phyloP scores from a whole-genome alignment of 2,888 invertebrate species.

The Tetanocera ferruginea region DNA sequence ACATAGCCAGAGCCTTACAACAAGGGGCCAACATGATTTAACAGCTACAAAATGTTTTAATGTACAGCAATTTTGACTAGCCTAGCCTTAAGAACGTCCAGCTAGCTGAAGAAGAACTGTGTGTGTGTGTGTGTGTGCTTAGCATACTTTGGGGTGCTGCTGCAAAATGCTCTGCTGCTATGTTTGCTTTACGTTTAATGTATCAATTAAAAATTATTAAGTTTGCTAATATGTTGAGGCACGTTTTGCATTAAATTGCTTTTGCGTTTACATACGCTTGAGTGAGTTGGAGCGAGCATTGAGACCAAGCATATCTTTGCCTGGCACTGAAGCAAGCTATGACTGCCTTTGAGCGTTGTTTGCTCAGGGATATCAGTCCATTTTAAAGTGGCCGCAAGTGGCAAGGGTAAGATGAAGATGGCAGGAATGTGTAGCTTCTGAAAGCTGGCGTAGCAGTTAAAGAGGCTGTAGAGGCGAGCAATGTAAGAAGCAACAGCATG shows the following conservation, averaged over 20 bases:
- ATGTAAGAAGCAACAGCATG: not conserved
- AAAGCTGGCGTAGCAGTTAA: not conserved
- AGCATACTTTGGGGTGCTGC: not conserved
- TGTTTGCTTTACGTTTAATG: conserved; percentile 64
- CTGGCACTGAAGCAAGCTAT: not conserved
- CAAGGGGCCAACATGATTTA: conserved; percentile 15
- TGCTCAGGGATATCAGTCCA: conserved; percentile 23
- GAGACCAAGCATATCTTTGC: not conserved
- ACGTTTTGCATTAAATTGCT: conserved; percentile 58
- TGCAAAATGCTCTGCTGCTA: not conserved
- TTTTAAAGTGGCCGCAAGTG: conserved; percentile 3
- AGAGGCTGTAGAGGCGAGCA: not conserved
- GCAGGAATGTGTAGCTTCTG: not conserved
- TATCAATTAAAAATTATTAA: conserved; percentile 71
- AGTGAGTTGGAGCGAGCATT: not conserved
- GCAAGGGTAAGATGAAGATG: not conserved
- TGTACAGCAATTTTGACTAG: not conserved
- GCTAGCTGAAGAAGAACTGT: not conserved
- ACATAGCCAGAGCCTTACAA: conserved; percentile 12
- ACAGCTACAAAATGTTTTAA: conserved; percentile 11
- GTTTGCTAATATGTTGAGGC: conserved; percentile 68
- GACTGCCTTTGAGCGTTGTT: conserved; percentile 26
- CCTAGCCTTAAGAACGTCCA: not conserved
- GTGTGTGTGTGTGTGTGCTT: not conserved
- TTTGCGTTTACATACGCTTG: conserved; percentile 31